phyloP scores from a whole-genome alignment of 2,888 invertebrate genomes.

The Nomada fabriciana region DNA sequence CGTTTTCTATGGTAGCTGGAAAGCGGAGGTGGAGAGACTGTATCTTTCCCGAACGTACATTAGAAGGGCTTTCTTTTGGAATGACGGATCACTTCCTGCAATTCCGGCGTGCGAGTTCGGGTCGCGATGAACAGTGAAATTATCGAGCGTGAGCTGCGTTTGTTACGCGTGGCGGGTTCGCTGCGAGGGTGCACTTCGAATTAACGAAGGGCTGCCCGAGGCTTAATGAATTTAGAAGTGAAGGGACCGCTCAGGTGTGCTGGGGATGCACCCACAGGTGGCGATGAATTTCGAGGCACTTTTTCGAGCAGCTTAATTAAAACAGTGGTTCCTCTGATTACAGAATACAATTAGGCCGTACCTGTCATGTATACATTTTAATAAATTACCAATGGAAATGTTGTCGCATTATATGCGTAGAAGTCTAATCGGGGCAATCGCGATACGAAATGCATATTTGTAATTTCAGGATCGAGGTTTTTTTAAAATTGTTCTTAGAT shows the following conservation, averaged over 20 bases:
- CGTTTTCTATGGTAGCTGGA: conserved; percentile 65
- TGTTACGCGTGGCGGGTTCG: conserved; percentile 8
- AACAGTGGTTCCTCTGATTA: too few species aligned
- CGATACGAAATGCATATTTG: too few species aligned
- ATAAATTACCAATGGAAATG: background rate
- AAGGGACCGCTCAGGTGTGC: background rate
- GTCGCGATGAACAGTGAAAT: conserved; percentile 44
- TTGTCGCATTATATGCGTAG: background rate
- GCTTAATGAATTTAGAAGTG: conserved; percentile 34
- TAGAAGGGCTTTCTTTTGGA: conserved; percentile 56
- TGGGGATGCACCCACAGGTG: background rate
- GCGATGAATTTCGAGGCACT: background rate
- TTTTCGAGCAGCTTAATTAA: too few species aligned
- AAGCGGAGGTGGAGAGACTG: conserved; percentile 22
- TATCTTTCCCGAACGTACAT: conserved; percentile 21
- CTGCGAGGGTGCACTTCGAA: conserved; percentile 36
- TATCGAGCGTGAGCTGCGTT: conserved; percentile 46
- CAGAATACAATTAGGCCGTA: too few species aligned
- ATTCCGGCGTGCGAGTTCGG: conserved; percentile 22
- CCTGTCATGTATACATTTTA: too few species aligned
- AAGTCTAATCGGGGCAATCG: too few species aligned
- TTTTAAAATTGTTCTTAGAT: too few species aligned
- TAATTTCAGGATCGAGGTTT: too few species aligned
- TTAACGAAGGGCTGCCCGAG: conserved; percentile 41
- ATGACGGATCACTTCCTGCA: conserved; percentile 62